Evolutionary conservation across 2,113 vertebrate species (phyloP), one percentile per base, ranked within the genome.

Genomic region (Dascyllus trimaculatus): DNA sequence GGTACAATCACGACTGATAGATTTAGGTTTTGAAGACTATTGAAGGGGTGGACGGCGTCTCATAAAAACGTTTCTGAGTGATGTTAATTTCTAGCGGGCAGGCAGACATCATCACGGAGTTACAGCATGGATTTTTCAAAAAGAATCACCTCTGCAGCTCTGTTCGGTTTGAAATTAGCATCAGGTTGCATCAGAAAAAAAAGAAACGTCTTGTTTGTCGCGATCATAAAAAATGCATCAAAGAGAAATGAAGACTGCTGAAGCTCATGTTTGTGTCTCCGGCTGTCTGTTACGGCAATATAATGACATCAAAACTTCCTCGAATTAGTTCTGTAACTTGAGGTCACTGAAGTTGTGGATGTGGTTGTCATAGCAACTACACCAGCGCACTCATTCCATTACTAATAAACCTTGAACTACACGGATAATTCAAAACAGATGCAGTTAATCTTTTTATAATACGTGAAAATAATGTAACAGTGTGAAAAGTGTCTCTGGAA

Each of bases 1-100:
- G 74, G 75, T 13, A 71, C 69, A 74, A 62, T 57, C 65, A 58
- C 57, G 53, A 80, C 72, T 78, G 78, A 76, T 43, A 69, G 80
- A 83, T 79, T 43, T 53, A 18, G 15, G 53, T 51, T 64, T 19
- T 17, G 60, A 57, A 63, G 56, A 82, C 74, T 40, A 66, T 24
- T 51, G 21, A 56, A 71, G 6, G 58, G 66, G 62, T 58, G 75
- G 51, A 22, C 7, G 8, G 17, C 48, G 3, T 10, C 62, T 40
- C 29, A 9, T 17, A 63, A 21, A 43, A 13, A 43, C 2, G 1
- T 22, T 69, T 6, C 22, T 61, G 59, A 10, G 7, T 60, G 45
- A 66, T 11, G 51, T 75, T 38, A 78, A 32, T 19, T 13, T 38
- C 35, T 57, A 29, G 35, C 62, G 58, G 67, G 56, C 61, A 43